A percentile compares a stretch with the other conserved stretches of the same genome.
Evolutionary conservation across 2,113 vertebrate species (phyloP).

Genomic region (Eudyptes chrysolophus): DNA sequence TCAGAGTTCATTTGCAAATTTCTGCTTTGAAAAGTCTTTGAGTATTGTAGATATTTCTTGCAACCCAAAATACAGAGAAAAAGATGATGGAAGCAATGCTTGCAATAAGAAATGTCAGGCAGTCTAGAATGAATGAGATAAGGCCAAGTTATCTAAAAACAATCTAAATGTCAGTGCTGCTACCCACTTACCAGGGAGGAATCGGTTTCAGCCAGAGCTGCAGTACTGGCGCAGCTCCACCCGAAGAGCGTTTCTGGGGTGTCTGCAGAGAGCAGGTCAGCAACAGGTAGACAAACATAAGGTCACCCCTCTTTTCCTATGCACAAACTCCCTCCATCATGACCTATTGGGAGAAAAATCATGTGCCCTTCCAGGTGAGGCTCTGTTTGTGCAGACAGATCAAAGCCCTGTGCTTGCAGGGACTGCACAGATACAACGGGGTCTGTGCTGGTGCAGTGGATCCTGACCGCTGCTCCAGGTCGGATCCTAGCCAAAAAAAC

Average conservation of each 20-base stretch:
- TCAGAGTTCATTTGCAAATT: not conserved
- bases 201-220: not conserved
- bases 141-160: not conserved
- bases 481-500: not conserved
- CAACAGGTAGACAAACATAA: accelerated
- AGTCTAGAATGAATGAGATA: not conserved
- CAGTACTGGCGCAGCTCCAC: accelerated
- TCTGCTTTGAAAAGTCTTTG: not conserved
- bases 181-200: not conserved
- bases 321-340: not conserved
- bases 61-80: not conserved
- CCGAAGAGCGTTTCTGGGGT: not conserved
- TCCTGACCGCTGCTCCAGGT: accelerated
- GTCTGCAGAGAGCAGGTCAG: not conserved
- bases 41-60: not conserved
- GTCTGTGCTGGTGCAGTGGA: no score
- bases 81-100: not conserved
- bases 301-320: not conserved
- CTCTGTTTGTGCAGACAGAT: not conserved
- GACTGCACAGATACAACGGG: accelerated
- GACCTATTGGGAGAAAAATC: not conserved
- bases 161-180: not conserved
- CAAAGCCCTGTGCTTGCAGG: not conserved
- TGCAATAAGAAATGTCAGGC: not conserved
- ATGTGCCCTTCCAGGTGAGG: not conserved